A percentile compares a stretch with the other conserved stretches of the same genome.
Conservation (phyloP, 2,888 invertebrate species). For the Tethea ocularis region DNA sequence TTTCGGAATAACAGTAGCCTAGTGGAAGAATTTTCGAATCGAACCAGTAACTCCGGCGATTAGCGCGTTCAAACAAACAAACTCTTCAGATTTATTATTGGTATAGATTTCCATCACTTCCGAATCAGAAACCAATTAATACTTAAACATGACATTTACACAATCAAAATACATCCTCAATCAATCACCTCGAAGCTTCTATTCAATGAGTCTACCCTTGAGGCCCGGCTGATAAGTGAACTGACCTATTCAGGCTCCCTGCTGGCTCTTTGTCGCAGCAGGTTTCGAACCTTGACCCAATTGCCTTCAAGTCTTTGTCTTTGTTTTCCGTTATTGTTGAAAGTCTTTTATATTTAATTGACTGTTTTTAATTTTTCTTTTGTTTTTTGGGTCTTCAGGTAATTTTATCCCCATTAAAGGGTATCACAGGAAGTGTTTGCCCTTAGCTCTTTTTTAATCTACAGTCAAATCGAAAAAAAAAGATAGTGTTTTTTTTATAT, state of each 20-base stretch:
- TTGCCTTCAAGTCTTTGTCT: neutral
- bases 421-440: too few species aligned
- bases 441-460: too few species aligned
- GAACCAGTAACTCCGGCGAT: too few species aligned
- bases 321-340: neutral
- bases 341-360: neutral
- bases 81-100: too few species aligned
- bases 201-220: neutral
- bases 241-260: conserved; percentile 23
- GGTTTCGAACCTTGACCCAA: conserved; percentile 23
- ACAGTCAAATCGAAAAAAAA: too few species aligned
- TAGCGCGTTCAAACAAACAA: too few species aligned
- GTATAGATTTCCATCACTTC: too few species aligned
- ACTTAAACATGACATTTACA: neutral
- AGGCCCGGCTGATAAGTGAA: conserved; percentile 8
- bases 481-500: too few species aligned
- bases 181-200: neutral
- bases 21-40: too few species aligned
- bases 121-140: neutral
- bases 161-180: neutral
- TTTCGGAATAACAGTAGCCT: too few species aligned
- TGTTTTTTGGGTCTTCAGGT: neutral
- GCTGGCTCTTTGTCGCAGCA: conserved; percentile 18
- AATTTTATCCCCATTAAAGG: too few species aligned
- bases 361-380: neutral